Evolutionary conservation across 1,140 invertebrate species (phyloP).

Genomic region (Eubasilissa regina): DNA sequence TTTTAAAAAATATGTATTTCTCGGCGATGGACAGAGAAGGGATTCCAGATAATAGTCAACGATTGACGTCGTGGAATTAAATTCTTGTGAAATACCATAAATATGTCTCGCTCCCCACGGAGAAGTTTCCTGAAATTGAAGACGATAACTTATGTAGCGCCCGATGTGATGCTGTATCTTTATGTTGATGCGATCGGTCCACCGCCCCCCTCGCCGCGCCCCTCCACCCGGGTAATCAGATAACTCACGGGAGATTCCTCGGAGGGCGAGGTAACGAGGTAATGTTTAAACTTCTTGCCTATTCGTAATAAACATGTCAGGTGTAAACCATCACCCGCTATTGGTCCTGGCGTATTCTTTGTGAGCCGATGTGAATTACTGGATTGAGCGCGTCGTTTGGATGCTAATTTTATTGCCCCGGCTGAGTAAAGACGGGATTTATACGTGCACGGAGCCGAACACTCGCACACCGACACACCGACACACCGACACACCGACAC

Average conservation of each 20-base stretch:
- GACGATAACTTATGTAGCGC: slow-evolving; percentile 28
- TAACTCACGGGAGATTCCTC: slow-evolving; percentile 48
- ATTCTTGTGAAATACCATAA: slow-evolving; percentile 4
- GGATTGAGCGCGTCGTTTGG: slow-evolving; percentile 60
- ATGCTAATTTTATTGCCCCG: slow-evolving; percentile 60
- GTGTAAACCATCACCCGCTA: slow-evolving; percentile 56
- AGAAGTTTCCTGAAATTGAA: slow-evolving; percentile 38
- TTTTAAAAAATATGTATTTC: too few relatives aligned
- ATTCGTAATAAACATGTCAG: slow-evolving; percentile 61
- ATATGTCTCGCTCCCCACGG: slow-evolving; percentile 28
- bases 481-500: slow-evolving; percentile 13
- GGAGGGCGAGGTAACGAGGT: slow-evolving; percentile 49
- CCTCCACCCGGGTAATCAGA: slow-evolving; percentile 34
- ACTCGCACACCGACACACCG: slow-evolving; percentile 5
- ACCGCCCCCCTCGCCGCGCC: not conserved
- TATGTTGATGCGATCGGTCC: slow-evolving; percentile 42
- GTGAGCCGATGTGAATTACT: slow-evolving; percentile 59
- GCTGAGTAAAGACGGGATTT: slow-evolving; percentile 59
- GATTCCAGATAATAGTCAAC: slow-evolving; percentile 38
- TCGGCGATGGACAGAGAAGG: slow-evolving; percentile 16
- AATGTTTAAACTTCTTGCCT: slow-evolving; percentile 58
- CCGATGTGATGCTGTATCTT: slow-evolving; percentile 33
- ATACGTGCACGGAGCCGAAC: slow-evolving; percentile 49
- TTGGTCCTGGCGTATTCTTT: slow-evolving; percentile 58
- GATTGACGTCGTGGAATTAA: slow-evolving; percentile 11